Percentiles rank a stretch among this genome's conserved stretches.
Evolutionary conservation across 2,113 vertebrate species (phyloP).

Genomic region (Globicephala melas): DNA sequence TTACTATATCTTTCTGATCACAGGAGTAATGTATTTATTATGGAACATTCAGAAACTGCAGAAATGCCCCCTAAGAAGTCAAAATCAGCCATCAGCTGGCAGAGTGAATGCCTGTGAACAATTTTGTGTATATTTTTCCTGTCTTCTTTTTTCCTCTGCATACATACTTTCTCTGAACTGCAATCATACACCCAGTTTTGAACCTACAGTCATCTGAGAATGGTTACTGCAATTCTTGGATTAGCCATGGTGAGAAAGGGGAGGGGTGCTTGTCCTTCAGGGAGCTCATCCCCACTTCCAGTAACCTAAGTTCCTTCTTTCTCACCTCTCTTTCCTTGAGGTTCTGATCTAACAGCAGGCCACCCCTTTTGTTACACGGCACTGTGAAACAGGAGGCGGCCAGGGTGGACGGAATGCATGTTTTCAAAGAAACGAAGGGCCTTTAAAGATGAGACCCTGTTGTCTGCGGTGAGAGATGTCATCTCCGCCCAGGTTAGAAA

Average conservation of each 20-base stretch:
- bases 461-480: fast-evolving
- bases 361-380: neutral
- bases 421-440: neutral
- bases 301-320: neutral
- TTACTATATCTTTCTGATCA: neutral
- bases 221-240: neutral
- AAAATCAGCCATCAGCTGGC: neutral
- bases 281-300: neutral
- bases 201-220: neutral
- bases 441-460: neutral
- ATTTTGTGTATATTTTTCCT: neutral
- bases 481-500: neutral
- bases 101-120: neutral
- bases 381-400: neutral
- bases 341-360: neutral
- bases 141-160: too few relatives aligned
- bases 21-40: neutral
- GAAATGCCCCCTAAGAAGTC: neutral
- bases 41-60: neutral
- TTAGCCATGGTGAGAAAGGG: neutral
- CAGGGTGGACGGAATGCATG: neutral
- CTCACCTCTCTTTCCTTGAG: neutral
- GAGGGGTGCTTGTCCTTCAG: neutral
- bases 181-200: neutral
- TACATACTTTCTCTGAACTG: neutral